These are phyloP conservation scores for Nanorana parkeri DNA, from an alignment of 2,113 vertebrate species.

Conservation along the genomic window DNA sequence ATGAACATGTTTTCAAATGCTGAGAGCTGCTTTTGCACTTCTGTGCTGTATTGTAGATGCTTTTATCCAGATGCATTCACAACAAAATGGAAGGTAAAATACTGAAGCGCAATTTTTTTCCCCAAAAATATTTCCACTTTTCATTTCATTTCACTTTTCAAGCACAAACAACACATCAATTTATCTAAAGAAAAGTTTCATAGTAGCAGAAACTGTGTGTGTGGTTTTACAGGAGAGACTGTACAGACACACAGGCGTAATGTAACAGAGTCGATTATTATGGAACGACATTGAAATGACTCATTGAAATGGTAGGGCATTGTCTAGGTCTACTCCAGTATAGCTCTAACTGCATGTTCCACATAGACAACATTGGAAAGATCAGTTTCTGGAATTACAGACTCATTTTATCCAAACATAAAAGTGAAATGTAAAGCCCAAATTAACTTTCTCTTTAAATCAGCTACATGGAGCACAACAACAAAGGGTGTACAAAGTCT, in stretches of 20 bases:
- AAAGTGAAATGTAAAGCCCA: too few relatives aligned
- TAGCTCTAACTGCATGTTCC: background rate
- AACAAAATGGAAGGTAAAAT: constrained; percentile 24
- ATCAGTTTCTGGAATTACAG: too few relatives aligned
- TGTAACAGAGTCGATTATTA: background rate
- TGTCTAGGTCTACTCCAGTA: background rate
- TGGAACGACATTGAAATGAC: background rate
- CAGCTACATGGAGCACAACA: too few relatives aligned
- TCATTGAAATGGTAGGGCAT: background rate
- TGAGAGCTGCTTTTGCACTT: background rate
- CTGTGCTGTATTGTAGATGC: background rate
- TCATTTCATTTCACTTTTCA: too few relatives aligned
- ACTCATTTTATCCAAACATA: too few relatives aligned
- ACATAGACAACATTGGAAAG: background rate
- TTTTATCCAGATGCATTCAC: constrained; percentile 12
- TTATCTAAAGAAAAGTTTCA: background rate
- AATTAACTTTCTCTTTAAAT: too few relatives aligned
- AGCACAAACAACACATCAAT: background rate
- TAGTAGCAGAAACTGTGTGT: background rate
- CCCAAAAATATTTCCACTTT: background rate
- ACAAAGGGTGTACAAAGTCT: too few relatives aligned
- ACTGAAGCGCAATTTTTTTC: background rate
- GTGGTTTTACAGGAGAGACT: background rate
- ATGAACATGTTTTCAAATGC: background rate
- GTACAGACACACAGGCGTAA: background rate